These are phyloP conservation scores for Danio aesculapii DNA, from an alignment of 2,797 vertebrate genomes.

Conservation along the genomic window DNA sequence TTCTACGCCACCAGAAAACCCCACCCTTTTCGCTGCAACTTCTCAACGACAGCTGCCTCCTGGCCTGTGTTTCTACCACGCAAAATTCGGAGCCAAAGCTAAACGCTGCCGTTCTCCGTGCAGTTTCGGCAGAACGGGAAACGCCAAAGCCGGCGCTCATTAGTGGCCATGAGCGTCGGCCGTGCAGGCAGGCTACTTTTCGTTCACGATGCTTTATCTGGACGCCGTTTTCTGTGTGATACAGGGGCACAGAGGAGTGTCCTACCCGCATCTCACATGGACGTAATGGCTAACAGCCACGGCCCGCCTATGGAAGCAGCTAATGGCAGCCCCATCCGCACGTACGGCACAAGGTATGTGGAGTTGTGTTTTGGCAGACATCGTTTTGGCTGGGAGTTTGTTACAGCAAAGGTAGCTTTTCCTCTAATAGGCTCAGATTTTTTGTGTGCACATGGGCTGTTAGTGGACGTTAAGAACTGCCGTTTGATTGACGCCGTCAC, in stretches of 20 bases:
- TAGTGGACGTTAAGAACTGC: too few species aligned
- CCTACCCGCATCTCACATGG: slow-evolving; percentile 28
- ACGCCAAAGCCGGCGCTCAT: slow-evolving; percentile 25
- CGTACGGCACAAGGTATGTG: slow-evolving; percentile 5
- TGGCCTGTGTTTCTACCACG: slow-evolving; percentile 47
- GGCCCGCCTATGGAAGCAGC: slow-evolving; percentile 42
- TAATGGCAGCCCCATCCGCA: slow-evolving; percentile 40
- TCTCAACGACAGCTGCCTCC: background rate
- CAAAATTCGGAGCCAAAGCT: slow-evolving; percentile 37
- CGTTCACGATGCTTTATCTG: slow-evolving; percentile 34
- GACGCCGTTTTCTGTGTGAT: slow-evolving; percentile 40
- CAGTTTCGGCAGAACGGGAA: slow-evolving; percentile 23
- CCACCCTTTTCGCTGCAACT: background rate
- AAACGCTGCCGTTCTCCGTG: background rate
- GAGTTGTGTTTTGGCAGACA: slow-evolving; percentile 40
- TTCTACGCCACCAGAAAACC: background rate
- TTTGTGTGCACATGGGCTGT: too few species aligned
- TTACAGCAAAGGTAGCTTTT: background rate
- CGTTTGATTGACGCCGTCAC: too few species aligned
- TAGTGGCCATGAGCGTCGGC: slow-evolving; percentile 41
- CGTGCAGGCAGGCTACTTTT: slow-evolving; percentile 34
- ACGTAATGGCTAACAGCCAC: background rate
- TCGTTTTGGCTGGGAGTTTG: slow-evolving; percentile 40
- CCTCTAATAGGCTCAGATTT: background rate
- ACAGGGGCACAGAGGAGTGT: slow-evolving; percentile 23